Evolutionary conservation across 1,140 invertebrate species (phyloP), one percentile per base, ranked within the genome.

Genomic region (Lepidurus packardi): DNA sequence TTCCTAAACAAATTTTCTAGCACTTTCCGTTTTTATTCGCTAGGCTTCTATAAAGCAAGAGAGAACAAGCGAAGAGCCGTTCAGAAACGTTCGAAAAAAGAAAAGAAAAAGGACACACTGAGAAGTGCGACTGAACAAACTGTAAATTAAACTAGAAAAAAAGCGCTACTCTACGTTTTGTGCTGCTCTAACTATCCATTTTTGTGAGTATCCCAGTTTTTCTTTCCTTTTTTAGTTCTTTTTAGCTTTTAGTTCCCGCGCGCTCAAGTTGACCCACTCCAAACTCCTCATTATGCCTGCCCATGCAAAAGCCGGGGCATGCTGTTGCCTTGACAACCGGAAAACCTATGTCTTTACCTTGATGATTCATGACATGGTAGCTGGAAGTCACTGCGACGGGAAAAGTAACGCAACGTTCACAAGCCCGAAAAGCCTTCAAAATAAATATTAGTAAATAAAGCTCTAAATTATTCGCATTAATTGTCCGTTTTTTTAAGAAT

Each of bases 251-350:
- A 65, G 13, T 65, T 21, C 13, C 53, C 53, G 53, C 13, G 53
- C 53, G 21, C 53, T 65, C 53, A 65, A 65, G 53, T 65, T 65
- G 53, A 65, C 53, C 53, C 53, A 65, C 53, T 65, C 53, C 16
- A 65, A 65, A 16, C 53, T 65, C 53, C 53, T 65, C 53, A 65
- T 65, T 65, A 65, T 65, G 53, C 53, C 13, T 65, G 53, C 8
- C 53, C 53, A 65, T 65, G 53, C 53, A 65, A 65, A 65, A 65
- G 53, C 53, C 21, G 53, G 21, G 53, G 21, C 53, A 65, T 65
- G 53, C 53, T 65, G 53, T 65, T 65, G 53, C 53, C 53, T 65
- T 65, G 53, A n/a, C 53, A 65, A 65, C 53, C 53, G 53, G 53
- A 65, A 65, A 65, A 65, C 21, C 53, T 65, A 65, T 65, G 53